Base-by-base conservation (phyloP, 2,888 invertebrate species). In the Nyleta sp. region DNA sequence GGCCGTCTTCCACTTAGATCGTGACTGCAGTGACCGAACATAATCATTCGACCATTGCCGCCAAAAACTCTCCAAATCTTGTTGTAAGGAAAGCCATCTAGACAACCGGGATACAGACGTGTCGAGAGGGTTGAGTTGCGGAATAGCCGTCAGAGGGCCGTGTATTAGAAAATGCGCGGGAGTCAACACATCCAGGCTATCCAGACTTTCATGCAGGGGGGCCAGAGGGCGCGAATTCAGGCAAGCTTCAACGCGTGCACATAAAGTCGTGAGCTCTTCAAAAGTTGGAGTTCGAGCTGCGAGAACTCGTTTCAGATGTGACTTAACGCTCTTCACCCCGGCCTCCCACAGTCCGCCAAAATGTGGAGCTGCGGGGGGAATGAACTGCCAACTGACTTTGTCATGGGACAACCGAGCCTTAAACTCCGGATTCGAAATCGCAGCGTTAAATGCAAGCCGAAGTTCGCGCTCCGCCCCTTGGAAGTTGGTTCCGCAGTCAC, bases 401-500 rank as follows among this genome's bases (percentile, higher is more conserved):
- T 40, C 40, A 24, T 24, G 3, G 4, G 24, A 3, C 3, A 24
- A 7, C 24, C 24, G 24, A 7, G 24, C 24, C 7, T 24, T 24
- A 24, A 38, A 38, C 4, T 38, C 38, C 3, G 38, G 38, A 38
- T 38, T 4, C n/a, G n/a, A 15, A 13, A 38, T 13, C 15, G 38
- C 38, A 11, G 38, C 5, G 3, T 11, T 15, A 11, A 38, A 38
- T 3, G 38, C 38, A 2, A 2, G 38, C 4, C 15, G 2, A 4
- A 38, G n/a, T 8, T 38, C 38, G 15, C n/a, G n/a, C n/a, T 38
- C 38, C n/a, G 87, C 86, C 10, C 83, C 84, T 1, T 81, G 53
- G 52, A 87, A 87, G 42, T 82, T 86, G 3, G 82, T 83, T 2
- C 86, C 86, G 38, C 81, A 81, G 50, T 87, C 86, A 52, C 82